Evolutionary conservation across 2,797 vertebrate species (phyloP), one percentile per base, ranked within the genome.

Genomic region (Spinibarbus caldwelli): DNA sequence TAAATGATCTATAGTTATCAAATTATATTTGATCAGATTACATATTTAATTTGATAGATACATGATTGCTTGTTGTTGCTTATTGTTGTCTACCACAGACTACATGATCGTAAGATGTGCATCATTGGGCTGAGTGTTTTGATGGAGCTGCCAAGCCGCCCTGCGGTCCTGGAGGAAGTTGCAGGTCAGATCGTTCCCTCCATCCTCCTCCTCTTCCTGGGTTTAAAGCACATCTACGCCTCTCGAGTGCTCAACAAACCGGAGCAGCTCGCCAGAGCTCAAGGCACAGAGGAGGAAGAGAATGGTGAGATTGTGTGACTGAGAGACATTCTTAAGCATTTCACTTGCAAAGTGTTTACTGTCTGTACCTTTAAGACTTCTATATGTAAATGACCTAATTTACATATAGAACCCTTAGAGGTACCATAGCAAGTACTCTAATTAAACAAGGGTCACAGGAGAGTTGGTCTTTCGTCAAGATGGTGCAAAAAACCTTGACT

Each of bases 51-150:
- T 36, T 36, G 29, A 41, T 17, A 26, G 62, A 11, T 29, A 17
- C 34, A 21, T 31, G 21, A 15, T 57, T n/a, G 21, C 64, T 34
- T 5, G 12, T 19, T 45, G 5, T 57, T n/a, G 21, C 64, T 34
- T 11, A 57, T 19, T 45, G 5, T 4, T 89, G 52, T 71, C 17
- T 11, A 57, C 15, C 21, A 6, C 91, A 99, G 98, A 79, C 96
- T 98, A 70, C 98, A 99, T 17, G 98, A 99, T 90, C 96, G 98
- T 66, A 99, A 99, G 93, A 97, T 99, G 96, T 99, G 98, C 89
- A 97, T 99, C 93, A 97, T 99, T 38, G 98, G 98, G 73, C 94
- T 99, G 85, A 98, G 97, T 47, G 95, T 98, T 84, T 93, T 99
- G 78, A 95, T 99, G 95, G 97, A 98, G 89, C 93, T 99, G 71